Evolutionary conservation across 2,888 invertebrate genomes (phyloP), one percentile per base, ranked within the genome.

Genomic region (Ectobius pallidus): DNA sequence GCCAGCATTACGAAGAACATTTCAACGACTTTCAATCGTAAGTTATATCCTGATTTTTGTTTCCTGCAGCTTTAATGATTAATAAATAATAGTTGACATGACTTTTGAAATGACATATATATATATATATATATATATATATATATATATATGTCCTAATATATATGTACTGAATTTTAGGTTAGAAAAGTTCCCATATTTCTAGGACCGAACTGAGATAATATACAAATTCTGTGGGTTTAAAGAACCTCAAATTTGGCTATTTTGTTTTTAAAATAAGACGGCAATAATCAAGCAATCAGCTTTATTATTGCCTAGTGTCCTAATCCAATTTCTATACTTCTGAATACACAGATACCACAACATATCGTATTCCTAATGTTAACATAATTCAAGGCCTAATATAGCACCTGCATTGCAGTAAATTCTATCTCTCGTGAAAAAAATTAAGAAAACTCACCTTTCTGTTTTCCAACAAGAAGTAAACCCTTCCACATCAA

Each of bases 401-500:
- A 39, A 39, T 9, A 14, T 39, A 14, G 14, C 39, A 39, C 39
- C 14, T 39, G 6, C 39, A 39, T 14, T 6, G 6, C 6, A 9
- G 14, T 14, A 39, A 39, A 39, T 39, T 39, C 39, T 9, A 39
- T 14, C 6, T 39, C 14, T 9, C 6, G 39, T 9, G 39, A 39
- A 39, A 39, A 39, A 39, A 6, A 39, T 39, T 39, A 49, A 39
- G 7, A 2, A 14, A n/a, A 1, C 39, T 65, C 22, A 71, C 72
- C 68, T 68, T 7, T 46, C 44, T 1, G 55, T 61, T 46, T 72
- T 68, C 72, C 72, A 72, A 32, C 68, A 68, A 1, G 72, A 68
- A 22, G 25, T 30, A 32, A 72, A 72, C 32, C 72, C 72, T 32
- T 61, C 72, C 9, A 44, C 72, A 7, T 68, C 58, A 44, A 58